A percentile compares a stretch with the other conserved stretches of the same genome.
phyloP scores from a whole-genome alignment of 2,797 vertebrate genomes.

The Sebastes itinus region DNA sequence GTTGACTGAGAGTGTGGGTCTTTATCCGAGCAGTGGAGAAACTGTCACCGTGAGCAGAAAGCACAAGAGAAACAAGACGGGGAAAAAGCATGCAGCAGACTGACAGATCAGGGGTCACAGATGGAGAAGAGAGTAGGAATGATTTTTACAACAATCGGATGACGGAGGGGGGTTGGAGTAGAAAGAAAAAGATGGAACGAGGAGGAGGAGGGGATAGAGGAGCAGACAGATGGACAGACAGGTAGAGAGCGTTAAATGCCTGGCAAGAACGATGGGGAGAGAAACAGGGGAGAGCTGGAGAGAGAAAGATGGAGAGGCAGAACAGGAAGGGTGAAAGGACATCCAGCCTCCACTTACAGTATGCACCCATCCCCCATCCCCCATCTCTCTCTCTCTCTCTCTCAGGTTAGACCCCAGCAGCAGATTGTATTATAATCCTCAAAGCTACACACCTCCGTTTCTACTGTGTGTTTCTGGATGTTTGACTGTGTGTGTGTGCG shows the following conservation, averaged over 20 bases:
- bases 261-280: not conserved
- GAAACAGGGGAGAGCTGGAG: not conserved
- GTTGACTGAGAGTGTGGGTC: not conserved
- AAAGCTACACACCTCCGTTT: conserved; percentile 52
- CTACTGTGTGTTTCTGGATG: not conserved
- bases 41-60: not conserved
- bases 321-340: conserved; percentile 45
- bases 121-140: not conserved
- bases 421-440: conserved; percentile 67
- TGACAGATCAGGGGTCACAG: conserved; percentile 7
- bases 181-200: not conserved
- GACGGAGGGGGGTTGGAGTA: not conserved
- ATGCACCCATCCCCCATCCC: conserved; percentile 45
- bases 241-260: conserved; percentile 20
- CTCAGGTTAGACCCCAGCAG: conserved; percentile 54
- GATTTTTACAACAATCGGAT: not conserved
- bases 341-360: conserved; percentile 15
- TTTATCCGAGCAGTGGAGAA: not conserved
- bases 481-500: not conserved
- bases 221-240: conserved; percentile 25
- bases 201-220: not conserved
- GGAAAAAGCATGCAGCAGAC: conserved; percentile 5
- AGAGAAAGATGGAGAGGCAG: not conserved
- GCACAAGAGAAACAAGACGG: not conserved
- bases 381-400: not conserved